Evolutionary conservation across 2,888 invertebrate species (phyloP).

Genomic region (Dynastes maya): DNA sequence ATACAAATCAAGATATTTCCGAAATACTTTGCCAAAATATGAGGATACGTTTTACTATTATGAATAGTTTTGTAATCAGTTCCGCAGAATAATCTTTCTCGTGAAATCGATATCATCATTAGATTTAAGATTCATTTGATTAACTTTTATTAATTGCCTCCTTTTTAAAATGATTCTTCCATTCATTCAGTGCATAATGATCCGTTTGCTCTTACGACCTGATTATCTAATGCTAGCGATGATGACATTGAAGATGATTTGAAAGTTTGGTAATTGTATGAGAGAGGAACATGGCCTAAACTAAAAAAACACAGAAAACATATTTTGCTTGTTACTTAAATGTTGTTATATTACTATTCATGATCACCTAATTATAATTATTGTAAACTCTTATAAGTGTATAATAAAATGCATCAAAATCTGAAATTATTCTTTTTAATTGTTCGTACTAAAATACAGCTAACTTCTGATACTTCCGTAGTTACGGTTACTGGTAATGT

Average conservation of each 20-base stretch:
- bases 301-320: constrained; percentile 48
- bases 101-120: background rate
- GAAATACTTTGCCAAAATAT: constrained; percentile 15
- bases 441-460: background rate
- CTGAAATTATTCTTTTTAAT: background rate
- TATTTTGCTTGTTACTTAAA: constrained; percentile 63
- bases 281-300: constrained; percentile 62
- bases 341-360: constrained; percentile 65
- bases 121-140: background rate
- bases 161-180: too few species aligned
- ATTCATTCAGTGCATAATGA: background rate
- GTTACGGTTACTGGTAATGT: too few species aligned
- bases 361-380: constrained; percentile 58
- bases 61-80: background rate
- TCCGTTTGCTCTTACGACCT: background rate
- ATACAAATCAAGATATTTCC: constrained; percentile 3
- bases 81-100: background rate
- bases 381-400: constrained; percentile 66
- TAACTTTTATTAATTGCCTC: background rate
- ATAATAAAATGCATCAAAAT: constrained; percentile 61
- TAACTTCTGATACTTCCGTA: background rate
- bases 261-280: constrained; percentile 24
- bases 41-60: background rate
- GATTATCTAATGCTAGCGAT: background rate
- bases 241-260: background rate